Base-by-base conservation (phyloP, 2,888 invertebrate species). In the Prosopocoilus inquinatus region DNA sequence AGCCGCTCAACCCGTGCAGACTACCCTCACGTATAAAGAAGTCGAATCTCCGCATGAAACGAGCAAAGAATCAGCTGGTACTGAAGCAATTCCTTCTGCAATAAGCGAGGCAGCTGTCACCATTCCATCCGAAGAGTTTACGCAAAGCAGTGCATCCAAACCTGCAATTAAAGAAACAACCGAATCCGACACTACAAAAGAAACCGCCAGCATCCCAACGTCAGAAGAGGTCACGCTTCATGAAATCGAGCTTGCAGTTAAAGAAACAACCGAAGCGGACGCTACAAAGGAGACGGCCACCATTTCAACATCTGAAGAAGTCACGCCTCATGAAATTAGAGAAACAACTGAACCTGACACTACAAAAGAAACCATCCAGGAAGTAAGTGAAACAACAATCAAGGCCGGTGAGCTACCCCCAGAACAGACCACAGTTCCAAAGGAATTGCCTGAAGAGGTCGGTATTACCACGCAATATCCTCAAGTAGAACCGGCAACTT, bases 41-140 rank as follows among this genome's bases (percentile, higher is more conserved):
- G 59, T 52, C 49, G 55, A 53, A 55, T 49, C 41, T 46, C 55
- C 59, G 12, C 41, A 61, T 32, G 64, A 63, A 15, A 11, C 36
- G 11, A 9, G 1, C 38, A 61, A 62, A 49, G 57, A 64, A 20
- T 54, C 63, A 47, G 58, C 5, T 59, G 47, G 38, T 5, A 38
- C 38, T 12, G 12, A 38, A 7, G 11, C 38, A 28, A 28, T 28
- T 7, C 38, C 38, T 48, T 43, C 49, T 52, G 47, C 57, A 8
- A 46, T 53, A 43, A 49, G 35, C 45, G 50, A 45, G 36, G 5
- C 1, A 12, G 36, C 4, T 12, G 16, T 2, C 44, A 44, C 5
- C 12, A 44, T 12, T 5, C 13, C 50, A 12, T 13, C 60, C 59
- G 16, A 49, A 47, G 45, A 7, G 28, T 33, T 53, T 39, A 57